Percentiles rank a stretch among this genome's conserved stretches.
phyloP scores from a whole-genome alignment of 2,113 vertebrate species.

The Jaculus jaculus region DNA sequence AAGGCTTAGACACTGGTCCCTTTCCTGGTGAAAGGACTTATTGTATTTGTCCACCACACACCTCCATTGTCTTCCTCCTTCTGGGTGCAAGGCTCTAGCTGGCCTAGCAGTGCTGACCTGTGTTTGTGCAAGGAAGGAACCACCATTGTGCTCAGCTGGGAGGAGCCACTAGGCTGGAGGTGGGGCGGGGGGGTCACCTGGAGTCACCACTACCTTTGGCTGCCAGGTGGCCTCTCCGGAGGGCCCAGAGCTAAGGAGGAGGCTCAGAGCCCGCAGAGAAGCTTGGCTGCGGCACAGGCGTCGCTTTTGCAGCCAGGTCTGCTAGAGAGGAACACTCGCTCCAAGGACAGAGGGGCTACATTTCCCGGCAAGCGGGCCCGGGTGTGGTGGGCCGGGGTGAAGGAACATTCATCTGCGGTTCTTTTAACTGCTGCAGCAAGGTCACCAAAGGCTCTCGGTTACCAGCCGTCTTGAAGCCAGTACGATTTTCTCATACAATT shows the following conservation, averaged over 20 bases:
- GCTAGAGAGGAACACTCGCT: neutral
- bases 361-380: neutral
- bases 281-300: neutral
- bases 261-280: neutral
- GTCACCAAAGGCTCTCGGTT: slow-evolving; percentile 78
- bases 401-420: slow-evolving; percentile 65
- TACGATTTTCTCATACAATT: slow-evolving; percentile 82
- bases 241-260: too few species aligned
- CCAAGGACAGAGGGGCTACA: neutral
- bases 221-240: neutral
- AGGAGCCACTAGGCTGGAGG: neutral
- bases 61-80: neutral
- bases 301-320: neutral
- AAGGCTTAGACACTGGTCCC: neutral
- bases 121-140: neutral
- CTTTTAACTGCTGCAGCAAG: slow-evolving; percentile 74
- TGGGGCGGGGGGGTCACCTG: neutral
- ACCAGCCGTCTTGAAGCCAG: slow-evolving; percentile 73
- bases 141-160: neutral
- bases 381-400: neutral
- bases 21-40: neutral
- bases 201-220: neutral
- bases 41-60: accelerated
- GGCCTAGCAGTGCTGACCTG: accelerated
- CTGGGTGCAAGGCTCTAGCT: neutral